phyloP scores from a whole-genome alignment of 2,797 vertebrate genomes.

The Chaunax sp. region DNA sequence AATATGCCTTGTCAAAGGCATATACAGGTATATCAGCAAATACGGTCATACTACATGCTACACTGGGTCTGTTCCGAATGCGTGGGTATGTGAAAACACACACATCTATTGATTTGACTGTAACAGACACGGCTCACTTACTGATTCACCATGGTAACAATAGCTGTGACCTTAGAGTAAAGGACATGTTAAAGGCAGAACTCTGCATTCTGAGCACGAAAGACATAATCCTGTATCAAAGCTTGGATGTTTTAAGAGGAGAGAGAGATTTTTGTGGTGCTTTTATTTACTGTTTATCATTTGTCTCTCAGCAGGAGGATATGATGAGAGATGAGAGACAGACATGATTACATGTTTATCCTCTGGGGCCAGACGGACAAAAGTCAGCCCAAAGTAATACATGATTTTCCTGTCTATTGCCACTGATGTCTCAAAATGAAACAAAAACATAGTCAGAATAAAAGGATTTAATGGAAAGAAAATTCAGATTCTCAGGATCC shows the following conservation, averaged over 20 bases:
- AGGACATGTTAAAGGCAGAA: constrained; percentile 25
- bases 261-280: background rate
- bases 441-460: background rate
- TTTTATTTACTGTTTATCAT: background rate
- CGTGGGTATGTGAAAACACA: background rate
- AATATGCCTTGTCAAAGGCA: background rate
- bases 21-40: background rate
- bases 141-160: constrained; percentile 53
- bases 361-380: too few relatives aligned
- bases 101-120: constrained; percentile 30
- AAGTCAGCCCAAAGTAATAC: too few relatives aligned
- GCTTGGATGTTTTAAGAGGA: too few relatives aligned
- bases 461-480: background rate
- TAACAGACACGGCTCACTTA: too few relatives aligned
- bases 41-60: background rate
- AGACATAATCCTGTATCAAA: background rate
- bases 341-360: constrained; percentile 22
- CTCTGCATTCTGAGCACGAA: constrained; percentile 4
- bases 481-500: too few relatives aligned
- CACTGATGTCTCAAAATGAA: too few relatives aligned
- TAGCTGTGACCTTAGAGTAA: constrained; percentile 42
- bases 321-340: background rate
- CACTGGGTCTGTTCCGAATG: background rate
- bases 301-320: background rate
- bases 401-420: too few relatives aligned